A percentile compares a stretch with the other conserved stretches of the same genome.
Conservation (phyloP, 2,888 invertebrate genomes). For the Cephus sareptanus region DNA sequence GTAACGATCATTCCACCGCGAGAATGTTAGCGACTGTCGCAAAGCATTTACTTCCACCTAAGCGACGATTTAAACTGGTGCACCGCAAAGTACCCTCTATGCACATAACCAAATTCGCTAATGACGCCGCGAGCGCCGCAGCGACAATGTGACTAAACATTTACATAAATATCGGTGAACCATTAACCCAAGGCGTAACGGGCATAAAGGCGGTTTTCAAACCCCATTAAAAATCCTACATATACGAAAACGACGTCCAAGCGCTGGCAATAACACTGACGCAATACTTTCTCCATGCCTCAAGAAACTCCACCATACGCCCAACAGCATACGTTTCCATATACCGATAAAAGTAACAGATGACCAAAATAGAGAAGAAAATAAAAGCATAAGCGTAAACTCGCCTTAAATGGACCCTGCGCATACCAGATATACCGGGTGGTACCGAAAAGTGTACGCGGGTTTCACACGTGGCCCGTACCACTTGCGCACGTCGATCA, state of each 20-base stretch:
- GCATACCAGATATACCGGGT: neutral
- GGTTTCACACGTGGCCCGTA: neutral
- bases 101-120: neutral
- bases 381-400: neutral
- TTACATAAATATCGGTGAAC: conserved; percentile 51
- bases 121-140: neutral
- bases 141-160: conserved; percentile 44
- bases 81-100: neutral
- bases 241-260: neutral
- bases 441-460: neutral
- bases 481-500: neutral
- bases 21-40: neutral
- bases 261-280: neutral
- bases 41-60: neutral
- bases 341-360: neutral
- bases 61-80: neutral
- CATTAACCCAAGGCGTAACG: conserved; percentile 41
- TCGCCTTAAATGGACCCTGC: neutral
- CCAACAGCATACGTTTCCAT: neutral
- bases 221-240: neutral
- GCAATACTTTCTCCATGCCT: neutral
- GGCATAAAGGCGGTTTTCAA: conserved; percentile 21
- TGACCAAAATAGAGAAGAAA: neutral
- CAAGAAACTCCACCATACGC: neutral
- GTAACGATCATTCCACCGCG: neutral